Percentiles rank a stretch among this genome's conserved stretches.
Conservation (phyloP, 1,140 invertebrate species). For the Dufourea novaeangliae region DNA sequence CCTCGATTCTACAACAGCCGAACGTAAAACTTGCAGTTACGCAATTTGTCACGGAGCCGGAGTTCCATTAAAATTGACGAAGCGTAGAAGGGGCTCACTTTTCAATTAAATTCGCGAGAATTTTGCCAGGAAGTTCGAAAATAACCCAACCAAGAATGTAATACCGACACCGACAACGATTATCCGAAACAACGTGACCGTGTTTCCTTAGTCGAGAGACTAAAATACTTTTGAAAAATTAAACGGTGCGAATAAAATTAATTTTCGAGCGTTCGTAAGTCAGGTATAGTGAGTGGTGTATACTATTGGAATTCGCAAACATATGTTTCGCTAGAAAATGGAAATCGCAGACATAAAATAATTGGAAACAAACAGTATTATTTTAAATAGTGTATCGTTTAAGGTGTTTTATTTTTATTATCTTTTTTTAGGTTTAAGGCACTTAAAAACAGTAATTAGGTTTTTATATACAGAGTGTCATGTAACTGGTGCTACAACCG, state of each 20-base stretch:
- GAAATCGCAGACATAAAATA: no score
- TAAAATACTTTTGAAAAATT: background rate
- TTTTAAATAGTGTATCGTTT: no score
- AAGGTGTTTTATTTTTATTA: no score
- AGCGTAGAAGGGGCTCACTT: constrained; percentile 20
- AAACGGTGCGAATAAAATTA: background rate
- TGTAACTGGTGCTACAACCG: no score
- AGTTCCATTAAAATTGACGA: constrained; percentile 38
- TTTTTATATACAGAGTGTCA: no score
- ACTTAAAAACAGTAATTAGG: no score
- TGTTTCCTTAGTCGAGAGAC: background rate
- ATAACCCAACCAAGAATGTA: background rate
- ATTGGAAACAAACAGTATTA: no score
- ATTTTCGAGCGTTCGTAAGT: background rate
- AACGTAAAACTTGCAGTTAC: constrained; percentile 38
- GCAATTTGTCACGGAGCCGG: constrained; percentile 34
- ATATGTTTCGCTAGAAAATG: no score
- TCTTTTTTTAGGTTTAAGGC: no score
- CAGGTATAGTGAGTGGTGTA: no score
- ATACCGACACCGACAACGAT: background rate
- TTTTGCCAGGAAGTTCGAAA: background rate
- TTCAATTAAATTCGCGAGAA: constrained; percentile 33
- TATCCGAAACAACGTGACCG: background rate
- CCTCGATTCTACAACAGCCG: constrained; percentile 31
- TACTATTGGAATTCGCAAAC: no score